Evolutionary conservation across 2,113 vertebrate genomes (phyloP), one percentile per base, ranked within the genome.

Genomic region (Paraplagusia blochii): DNA sequence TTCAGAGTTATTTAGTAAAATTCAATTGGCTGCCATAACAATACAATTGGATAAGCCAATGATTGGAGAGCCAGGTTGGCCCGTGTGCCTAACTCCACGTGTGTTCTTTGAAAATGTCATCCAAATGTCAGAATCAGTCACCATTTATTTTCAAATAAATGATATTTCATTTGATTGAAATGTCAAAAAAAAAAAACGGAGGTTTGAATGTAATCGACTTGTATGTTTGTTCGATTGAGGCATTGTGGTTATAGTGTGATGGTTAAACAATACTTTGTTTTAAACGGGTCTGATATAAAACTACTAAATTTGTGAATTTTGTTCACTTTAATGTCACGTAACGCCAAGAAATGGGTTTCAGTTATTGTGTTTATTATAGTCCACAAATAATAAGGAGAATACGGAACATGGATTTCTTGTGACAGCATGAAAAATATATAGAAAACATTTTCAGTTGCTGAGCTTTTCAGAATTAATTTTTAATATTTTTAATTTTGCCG

Each of bases 81-180:
- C 33, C 16, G 33, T 44, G 2, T 9, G 1, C 36, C 6, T 52
- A 1, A 11, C 34, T 38, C 17, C 39, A 22, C 47, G 47, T 0
- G 0, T 48, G 44, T 75, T 77, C 36, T 63, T 54, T 58, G 49
- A 44, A 88, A 86, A 89, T 84, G 76, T 47, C 72, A 83, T 38
- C 48, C 13, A 82, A 90, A 87, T 87, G 82, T 81, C 83, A 86
- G 34, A 53, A 60, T 62, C 36, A 10, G 53, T 53, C 45, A 52
- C 15, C 12, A 13, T 65, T 80, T 59, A 57, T 76, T 66, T 44
- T 49, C 33, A 35, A 58, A 78, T 57, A 44, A 57, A 17, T 61
- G 33, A n/a, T 46, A 12, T 59, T 34, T 69, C 18, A 72, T 70
- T 60, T 70, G 52, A 43, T 57, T 58, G 36, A 44, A 3, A 47